phyloP scores from a whole-genome alignment of 2,797 vertebrate species.

The Masticophis lateralis region DNA sequence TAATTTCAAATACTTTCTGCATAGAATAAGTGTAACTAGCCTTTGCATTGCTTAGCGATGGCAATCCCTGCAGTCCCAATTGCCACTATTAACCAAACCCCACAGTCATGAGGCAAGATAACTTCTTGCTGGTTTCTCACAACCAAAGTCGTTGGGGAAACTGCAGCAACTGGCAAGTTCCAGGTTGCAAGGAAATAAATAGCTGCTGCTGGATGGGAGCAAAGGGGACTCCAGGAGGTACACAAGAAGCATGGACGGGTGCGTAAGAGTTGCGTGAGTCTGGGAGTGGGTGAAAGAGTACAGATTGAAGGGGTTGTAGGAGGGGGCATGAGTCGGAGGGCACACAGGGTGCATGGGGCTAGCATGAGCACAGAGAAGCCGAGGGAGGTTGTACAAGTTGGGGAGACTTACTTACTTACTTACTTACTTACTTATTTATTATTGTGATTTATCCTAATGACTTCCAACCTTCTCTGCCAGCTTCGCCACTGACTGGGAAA shows the following conservation, averaged over 20 bases:
- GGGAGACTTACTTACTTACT: background rate
- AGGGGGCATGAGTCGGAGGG: background rate
- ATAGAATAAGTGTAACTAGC: background rate
- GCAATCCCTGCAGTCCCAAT: background rate
- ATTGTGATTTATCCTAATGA: background rate
- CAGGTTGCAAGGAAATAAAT: background rate
- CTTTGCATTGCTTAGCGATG: background rate
- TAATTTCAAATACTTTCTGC: background rate
- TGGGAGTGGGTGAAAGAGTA: background rate
- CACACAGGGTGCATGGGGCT: background rate
- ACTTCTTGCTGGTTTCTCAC: background rate
- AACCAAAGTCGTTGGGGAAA: background rate
- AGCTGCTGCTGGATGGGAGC: background rate
- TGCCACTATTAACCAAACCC: background rate
- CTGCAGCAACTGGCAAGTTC: background rate
- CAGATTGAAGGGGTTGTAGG: background rate
- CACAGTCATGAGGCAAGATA: background rate
- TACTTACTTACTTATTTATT: no score
- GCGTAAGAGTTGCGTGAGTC: background rate
- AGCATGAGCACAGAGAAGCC: background rate
- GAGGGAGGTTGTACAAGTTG: background rate
- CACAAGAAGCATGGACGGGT: background rate
- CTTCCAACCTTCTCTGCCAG: background rate
- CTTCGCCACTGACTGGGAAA: background rate
- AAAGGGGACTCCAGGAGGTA: background rate